These are phyloP conservation scores for Margaritifera margaritifera DNA, from an alignment of 2,888 invertebrate genomes.

Conservation along the genomic window DNA sequence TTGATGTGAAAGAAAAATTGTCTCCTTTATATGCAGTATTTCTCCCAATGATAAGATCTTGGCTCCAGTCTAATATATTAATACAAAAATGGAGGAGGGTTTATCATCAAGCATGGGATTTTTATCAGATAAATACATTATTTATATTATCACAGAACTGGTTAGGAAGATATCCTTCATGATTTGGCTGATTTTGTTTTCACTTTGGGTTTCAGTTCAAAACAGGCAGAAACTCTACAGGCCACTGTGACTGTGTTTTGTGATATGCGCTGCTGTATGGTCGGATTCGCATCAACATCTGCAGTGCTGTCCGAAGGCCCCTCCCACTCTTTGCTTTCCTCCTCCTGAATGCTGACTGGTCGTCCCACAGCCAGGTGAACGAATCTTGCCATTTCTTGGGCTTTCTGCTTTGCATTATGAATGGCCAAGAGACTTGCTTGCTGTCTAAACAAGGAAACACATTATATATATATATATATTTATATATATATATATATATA, in stretches of 20 bases:
- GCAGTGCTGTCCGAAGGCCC: conserved; percentile 41
- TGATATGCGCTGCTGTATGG: conserved; percentile 59
- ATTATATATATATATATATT: not conserved
- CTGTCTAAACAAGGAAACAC: conserved; percentile 47
- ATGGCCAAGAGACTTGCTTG: conserved; percentile 65
- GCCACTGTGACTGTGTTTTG: conserved; percentile 58
- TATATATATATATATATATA: no score
- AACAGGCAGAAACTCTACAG: conserved; percentile 61
- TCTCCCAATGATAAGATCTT: no score
- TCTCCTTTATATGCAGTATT: no score
- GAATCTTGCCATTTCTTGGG: conserved; percentile 65
- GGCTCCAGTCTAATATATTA: no score
- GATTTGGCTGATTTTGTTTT: conserved; percentile 38
- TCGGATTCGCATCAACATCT: conserved; percentile 46
- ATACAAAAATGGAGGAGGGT: no score
- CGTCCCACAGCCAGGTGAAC: conserved; percentile 61
- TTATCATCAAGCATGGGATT: no score
- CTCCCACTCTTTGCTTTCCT: conserved; percentile 59
- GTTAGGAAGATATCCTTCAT: no score
- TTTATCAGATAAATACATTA: no score
- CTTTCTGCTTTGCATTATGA: conserved; percentile 67
- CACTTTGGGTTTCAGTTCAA: conserved; percentile 63
- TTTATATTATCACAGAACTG: no score
- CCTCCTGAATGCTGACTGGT: conserved; percentile 59
- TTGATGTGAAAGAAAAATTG: no score